Base-by-base conservation (phyloP, 2,113 vertebrate species). In the Ciconia maguari region DNA sequence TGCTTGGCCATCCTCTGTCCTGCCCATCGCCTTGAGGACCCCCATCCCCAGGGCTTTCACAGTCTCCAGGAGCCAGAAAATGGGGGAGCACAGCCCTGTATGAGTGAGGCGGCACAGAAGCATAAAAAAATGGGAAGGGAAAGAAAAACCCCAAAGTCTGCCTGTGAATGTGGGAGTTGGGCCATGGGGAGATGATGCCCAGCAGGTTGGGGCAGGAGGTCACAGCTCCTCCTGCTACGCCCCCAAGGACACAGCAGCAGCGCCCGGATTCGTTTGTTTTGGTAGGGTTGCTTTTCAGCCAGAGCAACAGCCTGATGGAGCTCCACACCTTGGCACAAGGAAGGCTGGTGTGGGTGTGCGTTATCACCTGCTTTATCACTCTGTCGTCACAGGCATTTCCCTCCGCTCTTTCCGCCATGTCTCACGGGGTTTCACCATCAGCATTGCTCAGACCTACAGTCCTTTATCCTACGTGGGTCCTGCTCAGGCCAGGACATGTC, bases 391-490 rank as follows among this genome's bases (percentile, higher is more conserved):
- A 51, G 89, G 68, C 83, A 46, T 78, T 92, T 80, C 86, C 30
- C 12, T 61, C 79, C 0, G 0, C 44, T 64, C 70, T 94, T 92
- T 68, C 83, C 11, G 1, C 41, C 7, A 32, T 0, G 0, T 58
- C 88, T 91, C 61, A 6, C 57, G 7, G 61, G 32, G 41, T 90
- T 93, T 92, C 89, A 65, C 58, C 79, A 80, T 8, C 9, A 1
- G 18, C 49, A 22, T 22, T 6, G 1, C 76, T 51, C 11, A 48
- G 69, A 78, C 46, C 22, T 68, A 11, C 52, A 51, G 61, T 16
- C 48, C 51, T 82, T 46, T 25, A 58, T 18, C 29, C 52, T 32
- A 14, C 1, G 1, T 48, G 46, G 51, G 30, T 64, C 44, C 42
- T 13, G 27, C 65, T 72, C 48, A 62, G 48, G 48, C 42, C 36